These are phyloP conservation scores for Agriopis aurantiaria DNA, from an alignment of 2,888 invertebrate species.

Conservation along the genomic window DNA sequence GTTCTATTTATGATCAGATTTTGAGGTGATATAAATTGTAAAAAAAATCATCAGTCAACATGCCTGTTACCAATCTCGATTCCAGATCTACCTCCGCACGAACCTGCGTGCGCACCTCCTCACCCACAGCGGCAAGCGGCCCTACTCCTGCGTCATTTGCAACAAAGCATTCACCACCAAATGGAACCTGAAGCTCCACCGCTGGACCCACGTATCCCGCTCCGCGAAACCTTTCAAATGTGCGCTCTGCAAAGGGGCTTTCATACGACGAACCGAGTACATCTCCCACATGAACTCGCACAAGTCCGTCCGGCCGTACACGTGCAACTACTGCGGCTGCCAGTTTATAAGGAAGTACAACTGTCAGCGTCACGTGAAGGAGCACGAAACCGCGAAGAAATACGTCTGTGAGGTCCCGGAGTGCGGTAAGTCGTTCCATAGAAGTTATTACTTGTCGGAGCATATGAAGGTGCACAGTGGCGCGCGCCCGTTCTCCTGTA, in stretches of 20 bases:
- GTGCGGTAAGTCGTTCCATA: conserved; percentile 94
- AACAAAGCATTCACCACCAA: conserved; percentile 95
- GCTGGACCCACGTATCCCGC: conserved; percentile 95
- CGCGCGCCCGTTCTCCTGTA: conserved; percentile 92
- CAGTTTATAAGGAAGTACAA: conserved; percentile 96
- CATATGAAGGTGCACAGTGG: conserved; percentile 95
- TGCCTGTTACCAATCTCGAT: not conserved
- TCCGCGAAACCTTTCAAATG: conserved; percentile 95
- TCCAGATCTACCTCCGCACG: conserved; percentile 90
- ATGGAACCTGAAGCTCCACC: conserved; percentile 95
- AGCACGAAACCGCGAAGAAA: conserved; percentile 93
- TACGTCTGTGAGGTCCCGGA: conserved; percentile 90
- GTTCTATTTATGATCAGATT: too few relatives aligned
- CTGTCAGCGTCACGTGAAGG: conserved; percentile 93
- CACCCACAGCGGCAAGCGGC: conserved; percentile 91
- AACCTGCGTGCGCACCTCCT: conserved; percentile 93
- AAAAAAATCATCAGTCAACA: too few relatives aligned
- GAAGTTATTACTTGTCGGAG: conserved; percentile 95
- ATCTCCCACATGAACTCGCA: conserved; percentile 95
- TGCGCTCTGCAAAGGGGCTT: conserved; percentile 93
- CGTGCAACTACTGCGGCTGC: conserved; percentile 96
- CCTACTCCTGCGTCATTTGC: conserved; percentile 93
- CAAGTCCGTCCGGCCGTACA: conserved; percentile 93
- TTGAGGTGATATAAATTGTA: too few relatives aligned
- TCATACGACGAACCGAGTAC: conserved; percentile 93